Conservation (phyloP, 2,113 vertebrate species). For the Gobius niger region DNA sequence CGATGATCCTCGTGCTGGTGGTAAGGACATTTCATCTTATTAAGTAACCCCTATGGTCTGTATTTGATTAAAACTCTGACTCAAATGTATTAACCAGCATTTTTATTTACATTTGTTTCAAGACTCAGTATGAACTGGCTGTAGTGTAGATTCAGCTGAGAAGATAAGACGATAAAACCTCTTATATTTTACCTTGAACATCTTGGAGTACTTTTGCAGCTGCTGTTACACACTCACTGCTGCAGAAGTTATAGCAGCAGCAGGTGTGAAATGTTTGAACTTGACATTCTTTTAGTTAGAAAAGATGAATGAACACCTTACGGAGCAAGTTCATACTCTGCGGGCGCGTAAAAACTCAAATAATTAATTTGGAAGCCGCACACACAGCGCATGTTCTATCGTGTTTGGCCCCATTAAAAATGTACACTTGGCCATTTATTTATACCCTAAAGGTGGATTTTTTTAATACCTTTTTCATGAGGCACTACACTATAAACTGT, state of each 20-base stretch:
- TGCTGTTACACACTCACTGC: neutral
- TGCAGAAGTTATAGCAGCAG: neutral
- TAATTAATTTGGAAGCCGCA: neutral
- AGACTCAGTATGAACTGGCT: neutral
- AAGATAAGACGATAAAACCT: neutral
- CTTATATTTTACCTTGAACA: neutral
- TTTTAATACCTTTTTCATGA: slow-evolving; percentile 9
- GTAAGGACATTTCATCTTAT: slow-evolving; percentile 73
- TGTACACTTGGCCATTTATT: slow-evolving; percentile 7
- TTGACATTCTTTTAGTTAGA: slow-evolving; percentile 17
- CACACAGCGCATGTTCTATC: neutral
- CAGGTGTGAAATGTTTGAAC: slow-evolving; percentile 7
- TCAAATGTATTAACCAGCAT: neutral
- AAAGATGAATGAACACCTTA: slow-evolving; percentile 16
- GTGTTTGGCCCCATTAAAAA: slow-evolving; percentile 2
- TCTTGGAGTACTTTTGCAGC: neutral
- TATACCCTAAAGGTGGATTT: neutral
- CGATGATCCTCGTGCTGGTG: slow-evolving; percentile 96
- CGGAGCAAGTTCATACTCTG: neutral
- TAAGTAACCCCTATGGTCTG: neutral
- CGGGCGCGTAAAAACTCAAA: slow-evolving; percentile 8
- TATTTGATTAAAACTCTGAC: too few relatives aligned
- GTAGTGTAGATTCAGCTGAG: neutral
- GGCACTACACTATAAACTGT: neutral
- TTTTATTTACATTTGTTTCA: neutral